Percentiles rank a stretch among this genome's conserved stretches.
These are phyloP conservation scores for Mirza zaza DNA, from an alignment of 2,113 vertebrate species.

Conservation along the genomic window DNA sequence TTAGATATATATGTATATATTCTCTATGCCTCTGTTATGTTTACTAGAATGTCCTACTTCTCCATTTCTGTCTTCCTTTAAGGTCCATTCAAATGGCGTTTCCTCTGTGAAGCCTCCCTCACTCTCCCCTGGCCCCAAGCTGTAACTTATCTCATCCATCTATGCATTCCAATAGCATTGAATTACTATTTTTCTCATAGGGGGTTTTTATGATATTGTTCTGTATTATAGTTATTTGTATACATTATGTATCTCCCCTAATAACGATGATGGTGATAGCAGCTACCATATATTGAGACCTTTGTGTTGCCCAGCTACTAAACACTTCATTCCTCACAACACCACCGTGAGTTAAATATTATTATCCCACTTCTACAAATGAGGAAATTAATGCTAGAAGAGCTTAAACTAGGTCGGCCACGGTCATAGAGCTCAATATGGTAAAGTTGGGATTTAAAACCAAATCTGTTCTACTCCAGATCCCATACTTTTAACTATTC, in stretches of 20 bases:
- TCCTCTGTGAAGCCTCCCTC: neutral
- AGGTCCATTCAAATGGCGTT: neutral
- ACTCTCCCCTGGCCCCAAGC: neutral
- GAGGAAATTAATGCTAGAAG: neutral
- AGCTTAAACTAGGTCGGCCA: neutral
- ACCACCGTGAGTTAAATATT: neutral
- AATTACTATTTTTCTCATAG: neutral
- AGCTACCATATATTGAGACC: neutral
- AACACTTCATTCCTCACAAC: neutral
- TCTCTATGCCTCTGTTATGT: neutral
- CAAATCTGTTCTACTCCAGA: neutral
- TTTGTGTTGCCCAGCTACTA: neutral
- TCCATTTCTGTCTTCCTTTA: neutral
- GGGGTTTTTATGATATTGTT: neutral
- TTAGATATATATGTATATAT: neutral
- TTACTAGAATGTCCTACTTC: neutral
- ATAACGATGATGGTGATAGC: neutral
- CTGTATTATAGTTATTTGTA: neutral
- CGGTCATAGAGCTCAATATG: neutral
- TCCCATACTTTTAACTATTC: neutral
- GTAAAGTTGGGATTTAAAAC: neutral
- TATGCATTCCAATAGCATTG: conserved; percentile 1
- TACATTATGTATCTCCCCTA: neutral
- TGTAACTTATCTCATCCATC: neutral
- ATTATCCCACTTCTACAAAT: neutral